These are phyloP conservation scores for Xenentodon cancila DNA, from an alignment of 2,797 vertebrate species.

Conservation along the genomic window DNA sequence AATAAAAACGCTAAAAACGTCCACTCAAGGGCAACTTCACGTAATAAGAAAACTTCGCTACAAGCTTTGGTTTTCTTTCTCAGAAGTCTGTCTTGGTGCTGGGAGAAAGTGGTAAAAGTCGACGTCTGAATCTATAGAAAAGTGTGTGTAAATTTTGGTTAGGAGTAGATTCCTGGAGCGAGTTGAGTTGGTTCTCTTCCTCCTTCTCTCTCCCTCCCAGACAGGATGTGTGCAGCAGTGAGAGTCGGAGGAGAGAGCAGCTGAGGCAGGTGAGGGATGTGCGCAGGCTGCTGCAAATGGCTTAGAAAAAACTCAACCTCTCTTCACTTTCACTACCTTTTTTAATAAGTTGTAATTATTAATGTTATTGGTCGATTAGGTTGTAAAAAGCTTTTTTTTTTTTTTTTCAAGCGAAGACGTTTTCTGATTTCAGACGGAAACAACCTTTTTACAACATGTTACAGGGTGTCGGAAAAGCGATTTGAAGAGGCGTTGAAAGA, in stretches of 20 bases:
- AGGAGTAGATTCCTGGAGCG: conserved; percentile 14
- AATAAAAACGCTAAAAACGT: not conserved
- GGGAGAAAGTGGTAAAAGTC: not conserved
- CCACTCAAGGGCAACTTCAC: conserved; percentile 30
- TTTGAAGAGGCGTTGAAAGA: no score
- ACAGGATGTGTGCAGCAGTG: conserved; percentile 50
- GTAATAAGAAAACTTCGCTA: conserved; percentile 25
- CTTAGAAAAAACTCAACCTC: no score
- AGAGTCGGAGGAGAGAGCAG: conserved; percentile 66
- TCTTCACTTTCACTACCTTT: no score
- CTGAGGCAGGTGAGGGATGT: conserved; percentile 75
- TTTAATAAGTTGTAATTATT: no score
- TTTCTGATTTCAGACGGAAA: no score
- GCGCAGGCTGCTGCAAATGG: conserved; percentile 4
- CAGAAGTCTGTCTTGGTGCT: not conserved
- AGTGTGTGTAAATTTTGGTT: conserved; percentile 14
- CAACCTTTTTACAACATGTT: no score
- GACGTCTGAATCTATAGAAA: not conserved
- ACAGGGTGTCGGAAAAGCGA: no score
- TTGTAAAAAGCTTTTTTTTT: no score
- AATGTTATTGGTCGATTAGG: no score
- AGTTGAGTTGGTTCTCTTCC: conserved; percentile 9
- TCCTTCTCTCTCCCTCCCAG: conserved; percentile 48
- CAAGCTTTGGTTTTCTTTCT: conserved; percentile 5
- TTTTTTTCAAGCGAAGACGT: no score